These are phyloP conservation scores for Ceyx erithaca DNA, from an alignment of 2,797 vertebrate species.

Conservation along the genomic window DNA sequence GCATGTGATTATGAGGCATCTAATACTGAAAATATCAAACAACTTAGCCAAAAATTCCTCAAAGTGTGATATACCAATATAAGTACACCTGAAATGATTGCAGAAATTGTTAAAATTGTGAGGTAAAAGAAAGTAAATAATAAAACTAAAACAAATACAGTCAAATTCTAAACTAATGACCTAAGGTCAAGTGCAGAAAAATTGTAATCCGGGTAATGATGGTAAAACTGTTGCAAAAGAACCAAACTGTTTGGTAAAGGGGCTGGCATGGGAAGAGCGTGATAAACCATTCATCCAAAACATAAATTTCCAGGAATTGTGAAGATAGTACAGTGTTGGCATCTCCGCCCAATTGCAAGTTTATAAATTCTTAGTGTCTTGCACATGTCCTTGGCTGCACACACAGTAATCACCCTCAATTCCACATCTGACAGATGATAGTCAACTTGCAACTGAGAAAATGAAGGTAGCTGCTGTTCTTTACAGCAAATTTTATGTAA, in stretches of 20 bases:
- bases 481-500: neutral
- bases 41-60: neutral
- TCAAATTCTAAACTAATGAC: neutral
- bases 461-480: neutral
- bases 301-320: neutral
- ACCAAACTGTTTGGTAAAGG: neutral
- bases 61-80: neutral
- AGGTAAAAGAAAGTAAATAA: neutral
- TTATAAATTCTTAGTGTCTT: neutral
- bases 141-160: neutral
- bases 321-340: neutral
- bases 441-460: neutral
- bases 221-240: neutral
- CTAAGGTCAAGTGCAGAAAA: neutral
- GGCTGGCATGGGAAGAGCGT: neutral
- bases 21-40: neutral
- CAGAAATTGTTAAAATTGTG: neutral
- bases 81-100: neutral
- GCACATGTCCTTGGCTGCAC: neutral
- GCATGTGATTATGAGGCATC: neutral
- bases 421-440: neutral
- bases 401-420: neutral
- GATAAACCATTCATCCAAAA: neutral
- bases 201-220: neutral
- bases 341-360: neutral